phyloP scores from a whole-genome alignment of 2,113 vertebrate species.

The Cygnus atratus region DNA sequence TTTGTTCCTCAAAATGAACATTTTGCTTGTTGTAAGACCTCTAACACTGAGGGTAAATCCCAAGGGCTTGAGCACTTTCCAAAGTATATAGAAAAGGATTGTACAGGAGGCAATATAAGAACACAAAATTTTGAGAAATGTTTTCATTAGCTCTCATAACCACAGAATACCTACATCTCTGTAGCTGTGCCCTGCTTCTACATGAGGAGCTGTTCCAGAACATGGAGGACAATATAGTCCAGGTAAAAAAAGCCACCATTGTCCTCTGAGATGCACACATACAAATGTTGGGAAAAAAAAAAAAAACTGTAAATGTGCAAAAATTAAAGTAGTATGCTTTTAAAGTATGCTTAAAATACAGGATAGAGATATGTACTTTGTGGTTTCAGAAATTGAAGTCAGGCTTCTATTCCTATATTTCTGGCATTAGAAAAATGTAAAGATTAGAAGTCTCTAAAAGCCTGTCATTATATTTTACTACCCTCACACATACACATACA shows the following conservation, averaged over 20 bases:
- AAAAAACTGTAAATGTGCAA: neutral
- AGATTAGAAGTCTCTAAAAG: slow-evolving; percentile 29
- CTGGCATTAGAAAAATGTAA: slow-evolving; percentile 8
- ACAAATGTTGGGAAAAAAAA: neutral
- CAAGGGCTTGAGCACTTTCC: neutral
- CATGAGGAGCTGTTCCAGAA: neutral
- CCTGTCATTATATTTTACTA: neutral
- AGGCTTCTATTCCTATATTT: neutral
- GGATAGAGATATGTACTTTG: neutral
- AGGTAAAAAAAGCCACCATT: neutral
- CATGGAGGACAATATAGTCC: neutral
- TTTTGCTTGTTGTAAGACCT: neutral
- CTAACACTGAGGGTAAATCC: neutral
- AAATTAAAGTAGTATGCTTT: neutral
- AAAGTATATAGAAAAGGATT: neutral
- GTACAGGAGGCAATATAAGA: neutral
- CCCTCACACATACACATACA: neutral
- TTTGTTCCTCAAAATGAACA: neutral
- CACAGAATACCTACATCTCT: neutral
- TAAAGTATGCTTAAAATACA: slow-evolving; percentile 8
- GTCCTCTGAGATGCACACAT: neutral
- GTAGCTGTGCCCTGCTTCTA: neutral
- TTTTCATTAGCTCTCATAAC: neutral
- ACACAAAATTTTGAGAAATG: neutral
- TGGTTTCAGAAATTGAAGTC: slow-evolving; percentile 19